These are phyloP conservation scores for Clusia tigrina DNA, from an alignment of 2,888 invertebrate genomes.

Conservation along the genomic window DNA sequence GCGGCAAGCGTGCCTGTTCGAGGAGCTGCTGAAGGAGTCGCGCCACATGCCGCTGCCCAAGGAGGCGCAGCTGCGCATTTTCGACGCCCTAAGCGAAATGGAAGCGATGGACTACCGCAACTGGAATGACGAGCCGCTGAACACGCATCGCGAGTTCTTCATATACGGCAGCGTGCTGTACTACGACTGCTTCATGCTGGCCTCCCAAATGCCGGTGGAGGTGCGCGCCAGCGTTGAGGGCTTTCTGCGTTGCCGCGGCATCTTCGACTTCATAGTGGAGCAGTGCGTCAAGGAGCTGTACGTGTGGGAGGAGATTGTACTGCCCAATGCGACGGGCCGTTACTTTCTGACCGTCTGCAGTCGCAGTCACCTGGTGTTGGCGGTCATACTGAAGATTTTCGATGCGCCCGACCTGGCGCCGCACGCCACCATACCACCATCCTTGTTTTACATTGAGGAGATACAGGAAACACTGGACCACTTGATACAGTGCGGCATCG, in stretches of 20 bases:
- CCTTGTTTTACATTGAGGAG: constrained; percentile 83
- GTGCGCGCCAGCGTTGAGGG: constrained; percentile 80
- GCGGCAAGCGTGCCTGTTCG: constrained; percentile 64
- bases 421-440: constrained; percentile 46
- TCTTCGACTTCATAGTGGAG: constrained; percentile 73
- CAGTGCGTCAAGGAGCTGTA: constrained; percentile 77
- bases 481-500: constrained; percentile 78
- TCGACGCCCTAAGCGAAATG: constrained; percentile 87
- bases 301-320: constrained; percentile 76
- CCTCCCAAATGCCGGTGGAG: constrained; percentile 78
- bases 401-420: constrained; percentile 47
- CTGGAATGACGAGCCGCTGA: constrained; percentile 76
- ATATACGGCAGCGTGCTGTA: constrained; percentile 67
- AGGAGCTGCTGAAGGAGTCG: constrained; percentile 73
- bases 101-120: constrained; percentile 92
- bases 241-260: constrained; percentile 77
- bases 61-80: constrained; percentile 81
- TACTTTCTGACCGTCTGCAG: constrained; percentile 80
- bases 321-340: constrained; percentile 59
- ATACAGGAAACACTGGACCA: constrained; percentile 85
- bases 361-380: constrained; percentile 74
- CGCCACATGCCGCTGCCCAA: constrained; percentile 74
- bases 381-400: constrained; percentile 70
- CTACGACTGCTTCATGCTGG: constrained; percentile 68
- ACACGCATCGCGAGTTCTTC: constrained; percentile 65